Percentiles rank a stretch among this genome's conserved stretches.
Evolutionary conservation across 2,888 invertebrate genomes (phyloP).

Genomic region (Rhopalosiphum nymphaeae): DNA sequence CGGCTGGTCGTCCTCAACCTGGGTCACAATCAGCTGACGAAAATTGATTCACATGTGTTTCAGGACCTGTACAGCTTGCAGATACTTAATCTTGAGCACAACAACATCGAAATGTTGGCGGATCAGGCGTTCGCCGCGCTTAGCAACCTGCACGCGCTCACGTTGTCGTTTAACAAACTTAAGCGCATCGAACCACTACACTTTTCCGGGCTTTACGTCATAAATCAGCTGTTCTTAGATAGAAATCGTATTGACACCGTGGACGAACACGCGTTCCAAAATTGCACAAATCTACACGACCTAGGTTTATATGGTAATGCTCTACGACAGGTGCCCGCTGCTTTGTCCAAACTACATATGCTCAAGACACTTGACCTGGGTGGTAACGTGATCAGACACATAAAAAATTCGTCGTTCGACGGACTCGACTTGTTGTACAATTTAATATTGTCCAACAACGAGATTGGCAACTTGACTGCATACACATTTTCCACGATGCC

Average conservation of each 20-base stretch:
- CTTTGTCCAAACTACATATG: slow-evolving; percentile 86
- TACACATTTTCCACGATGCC: slow-evolving; percentile 85
- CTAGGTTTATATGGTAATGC: slow-evolving; percentile 91
- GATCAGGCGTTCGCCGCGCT: slow-evolving; percentile 91
- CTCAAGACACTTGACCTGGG: slow-evolving; percentile 90
- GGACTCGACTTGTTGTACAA: slow-evolving; percentile 89
- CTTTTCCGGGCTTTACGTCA: slow-evolving; percentile 87
- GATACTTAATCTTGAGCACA: slow-evolving; percentile 87
- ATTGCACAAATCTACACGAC: slow-evolving; percentile 91
- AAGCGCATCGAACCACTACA: slow-evolving; percentile 87
- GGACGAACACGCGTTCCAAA: slow-evolving; percentile 89
- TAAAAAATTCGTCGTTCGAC: slow-evolving; percentile 86
- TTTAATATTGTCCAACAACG: slow-evolving; percentile 89
- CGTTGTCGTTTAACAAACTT: slow-evolving; percentile 88
- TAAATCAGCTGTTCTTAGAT: slow-evolving; percentile 87
- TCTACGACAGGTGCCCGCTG: slow-evolving; percentile 83
- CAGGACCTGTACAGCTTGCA: slow-evolving; percentile 89
- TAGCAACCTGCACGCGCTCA: slow-evolving; percentile 92
- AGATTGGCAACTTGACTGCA: slow-evolving; percentile 84
- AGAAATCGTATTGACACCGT: slow-evolving; percentile 87
- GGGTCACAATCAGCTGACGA: slow-evolving; percentile 86
- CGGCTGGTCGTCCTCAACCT: slow-evolving; percentile 88
- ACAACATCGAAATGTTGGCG: slow-evolving; percentile 85
- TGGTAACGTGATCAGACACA: slow-evolving; percentile 86
- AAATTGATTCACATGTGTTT: slow-evolving; percentile 86